Percentiles rank a stretch among this genome's conserved stretches.
These are phyloP conservation scores for Protophormia terraenovae DNA, from an alignment of 2,888 invertebrate genomes.

Conservation along the genomic window DNA sequence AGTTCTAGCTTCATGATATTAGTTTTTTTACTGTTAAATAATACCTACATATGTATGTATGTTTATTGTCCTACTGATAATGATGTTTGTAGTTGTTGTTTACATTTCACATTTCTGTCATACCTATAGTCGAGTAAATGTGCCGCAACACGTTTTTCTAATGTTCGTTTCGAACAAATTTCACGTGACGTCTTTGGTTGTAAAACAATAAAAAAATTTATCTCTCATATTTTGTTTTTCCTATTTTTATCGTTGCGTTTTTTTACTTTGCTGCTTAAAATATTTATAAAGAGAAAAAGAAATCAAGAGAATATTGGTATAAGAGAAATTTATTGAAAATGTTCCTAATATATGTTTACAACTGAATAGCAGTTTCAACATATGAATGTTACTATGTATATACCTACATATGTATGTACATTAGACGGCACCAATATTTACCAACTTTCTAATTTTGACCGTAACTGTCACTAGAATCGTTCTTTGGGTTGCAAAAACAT, in stretches of 20 bases:
- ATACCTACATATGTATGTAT: neutral
- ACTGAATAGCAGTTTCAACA: neutral
- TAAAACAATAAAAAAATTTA: neutral
- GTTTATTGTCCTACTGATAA: slow-evolving; percentile 4
- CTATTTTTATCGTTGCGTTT: slow-evolving; percentile 12
- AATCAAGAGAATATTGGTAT: neutral
- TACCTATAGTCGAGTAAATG: neutral
- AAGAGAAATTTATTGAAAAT: neutral
- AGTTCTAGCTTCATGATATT: neutral
- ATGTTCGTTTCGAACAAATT: slow-evolving; percentile 59
- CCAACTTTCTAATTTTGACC: neutral
- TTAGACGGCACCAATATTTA: neutral
- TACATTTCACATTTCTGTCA: neutral
- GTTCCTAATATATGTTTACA: neutral
- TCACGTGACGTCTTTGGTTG: slow-evolving; percentile 50
- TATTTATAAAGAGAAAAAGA: neutral
- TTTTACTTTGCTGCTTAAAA: neutral
- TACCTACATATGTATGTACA: neutral
- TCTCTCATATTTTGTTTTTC: neutral
- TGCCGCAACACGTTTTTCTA: slow-evolving; percentile 53
- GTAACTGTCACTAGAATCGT: too few relatives aligned
- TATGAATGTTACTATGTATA: neutral
- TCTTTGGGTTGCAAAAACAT: too few relatives aligned
- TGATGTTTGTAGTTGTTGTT: slow-evolving; percentile 11
- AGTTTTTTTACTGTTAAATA: neutral